These are phyloP conservation scores for Nestor notabilis DNA, from an alignment of 2,113 vertebrate genomes.

Conservation along the genomic window DNA sequence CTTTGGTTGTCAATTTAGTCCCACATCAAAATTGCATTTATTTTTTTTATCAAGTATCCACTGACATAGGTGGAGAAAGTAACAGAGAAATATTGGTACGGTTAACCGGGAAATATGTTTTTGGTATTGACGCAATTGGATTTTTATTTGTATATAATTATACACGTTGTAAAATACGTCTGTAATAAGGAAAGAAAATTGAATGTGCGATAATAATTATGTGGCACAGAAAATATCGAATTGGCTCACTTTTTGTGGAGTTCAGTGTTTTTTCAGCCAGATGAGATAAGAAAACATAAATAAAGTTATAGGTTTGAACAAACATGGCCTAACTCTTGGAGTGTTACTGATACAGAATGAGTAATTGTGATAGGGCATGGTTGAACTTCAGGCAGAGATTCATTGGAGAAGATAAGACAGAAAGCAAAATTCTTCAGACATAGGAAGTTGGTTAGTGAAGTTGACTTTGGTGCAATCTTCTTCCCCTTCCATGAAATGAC, in stretches of 20 bases:
- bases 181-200: neutral
- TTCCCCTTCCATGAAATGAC: neutral
- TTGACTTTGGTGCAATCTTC: neutral
- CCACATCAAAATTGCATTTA: neutral
- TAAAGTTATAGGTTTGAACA: neutral
- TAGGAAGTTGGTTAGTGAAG: neutral
- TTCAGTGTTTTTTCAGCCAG: neutral
- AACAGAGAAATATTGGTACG: neutral
- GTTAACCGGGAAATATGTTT: neutral
- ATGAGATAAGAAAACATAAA: neutral
- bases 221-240: neutral
- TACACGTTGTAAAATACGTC: neutral
- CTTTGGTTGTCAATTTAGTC: neutral
- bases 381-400: constrained; percentile 41
- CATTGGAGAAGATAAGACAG: neutral
- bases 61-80: neutral
- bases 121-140: neutral
- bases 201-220: neutral
- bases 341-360: neutral
- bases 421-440: neutral
- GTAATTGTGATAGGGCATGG: constrained; percentile 15
- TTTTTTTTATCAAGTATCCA: neutral
- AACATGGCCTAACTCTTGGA: neutral
- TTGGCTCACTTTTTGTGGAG: neutral
- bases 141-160: neutral